Conservation (phyloP, 2,113 vertebrate genomes). For the Brevimyrus niger region DNA sequence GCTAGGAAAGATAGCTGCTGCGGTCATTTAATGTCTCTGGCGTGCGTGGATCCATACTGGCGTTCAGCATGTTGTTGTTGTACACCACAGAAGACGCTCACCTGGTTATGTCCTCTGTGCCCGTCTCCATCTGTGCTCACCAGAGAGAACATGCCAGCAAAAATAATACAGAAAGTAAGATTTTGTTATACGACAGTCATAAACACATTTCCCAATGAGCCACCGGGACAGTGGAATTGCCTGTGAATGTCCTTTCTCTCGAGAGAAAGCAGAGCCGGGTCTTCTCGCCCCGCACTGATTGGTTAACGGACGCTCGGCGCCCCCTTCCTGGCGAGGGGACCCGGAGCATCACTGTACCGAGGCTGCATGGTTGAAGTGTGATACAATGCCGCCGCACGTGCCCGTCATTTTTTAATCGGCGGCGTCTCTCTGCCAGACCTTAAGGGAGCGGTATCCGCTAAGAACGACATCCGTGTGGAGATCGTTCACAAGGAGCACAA, state of each 20-base stretch:
- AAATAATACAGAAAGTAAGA: constrained; percentile 78
- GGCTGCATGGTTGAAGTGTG: neutral
- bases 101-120: constrained; percentile 74
- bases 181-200: constrained; percentile 58
- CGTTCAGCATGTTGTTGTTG: constrained; percentile 70
- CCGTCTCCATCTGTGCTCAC: constrained; percentile 73
- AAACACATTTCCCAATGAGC: constrained; percentile 50
- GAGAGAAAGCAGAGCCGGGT: constrained; percentile 38
- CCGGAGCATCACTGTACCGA: neutral
- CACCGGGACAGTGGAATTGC: constrained; percentile 33
- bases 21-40: constrained; percentile 44
- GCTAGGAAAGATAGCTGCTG: constrained; percentile 43
- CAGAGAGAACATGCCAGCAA: constrained; percentile 76
- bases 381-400: constrained; percentile 21
- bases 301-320: constrained; percentile 13
- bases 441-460: constrained; percentile 92
- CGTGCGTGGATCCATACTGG: constrained; percentile 38
- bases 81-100: constrained; percentile 70
- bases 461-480: constrained; percentile 97
- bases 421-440: constrained; percentile 65
- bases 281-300: constrained; percentile 37
- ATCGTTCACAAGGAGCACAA: constrained; percentile 96
- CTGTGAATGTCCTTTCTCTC: constrained; percentile 45
- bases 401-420: neutral
- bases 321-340: neutral